Evolutionary conservation across 2,888 invertebrate genomes (phyloP).

Genomic region (Hipparchia semele): DNA sequence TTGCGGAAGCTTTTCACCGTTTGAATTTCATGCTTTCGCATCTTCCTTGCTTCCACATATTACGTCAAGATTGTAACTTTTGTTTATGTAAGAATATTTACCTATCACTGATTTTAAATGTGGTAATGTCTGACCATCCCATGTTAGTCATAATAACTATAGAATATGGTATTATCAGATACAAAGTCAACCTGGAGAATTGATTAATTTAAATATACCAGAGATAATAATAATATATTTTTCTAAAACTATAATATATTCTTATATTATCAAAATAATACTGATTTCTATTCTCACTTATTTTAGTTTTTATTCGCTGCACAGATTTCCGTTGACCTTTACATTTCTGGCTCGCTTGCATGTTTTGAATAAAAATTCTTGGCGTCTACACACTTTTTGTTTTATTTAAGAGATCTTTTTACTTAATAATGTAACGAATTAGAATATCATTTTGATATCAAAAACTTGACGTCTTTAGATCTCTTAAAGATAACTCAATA

Average conservation of each 20-base stretch:
- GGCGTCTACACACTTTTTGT: neutral
- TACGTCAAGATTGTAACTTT: neutral
- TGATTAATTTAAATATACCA: too few species aligned
- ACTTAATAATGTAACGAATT: neutral
- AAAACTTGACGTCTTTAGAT: neutral
- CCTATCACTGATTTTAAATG: neutral
- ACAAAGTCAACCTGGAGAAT: too few species aligned
- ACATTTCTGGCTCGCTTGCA: neutral
- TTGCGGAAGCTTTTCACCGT: conserved; percentile 26
- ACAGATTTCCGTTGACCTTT: neutral
- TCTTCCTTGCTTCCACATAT: neutral
- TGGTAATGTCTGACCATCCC: neutral
- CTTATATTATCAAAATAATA: neutral
- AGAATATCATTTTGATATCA: neutral
- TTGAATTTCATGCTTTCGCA: conserved; percentile 11
- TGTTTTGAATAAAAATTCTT: neutral
- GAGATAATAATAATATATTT: too few species aligned
- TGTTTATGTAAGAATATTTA: neutral
- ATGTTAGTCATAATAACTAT: too few species aligned
- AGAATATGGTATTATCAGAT: too few species aligned
- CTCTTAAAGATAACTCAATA: conserved; percentile 2
- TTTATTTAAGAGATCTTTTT: neutral
- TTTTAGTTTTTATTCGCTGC: neutral
- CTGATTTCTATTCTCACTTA: neutral
- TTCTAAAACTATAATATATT: too few species aligned